These are phyloP conservation scores for Drosophila lutescens DNA, from an alignment of 2,888 invertebrate genomes.

Conservation along the genomic window DNA sequence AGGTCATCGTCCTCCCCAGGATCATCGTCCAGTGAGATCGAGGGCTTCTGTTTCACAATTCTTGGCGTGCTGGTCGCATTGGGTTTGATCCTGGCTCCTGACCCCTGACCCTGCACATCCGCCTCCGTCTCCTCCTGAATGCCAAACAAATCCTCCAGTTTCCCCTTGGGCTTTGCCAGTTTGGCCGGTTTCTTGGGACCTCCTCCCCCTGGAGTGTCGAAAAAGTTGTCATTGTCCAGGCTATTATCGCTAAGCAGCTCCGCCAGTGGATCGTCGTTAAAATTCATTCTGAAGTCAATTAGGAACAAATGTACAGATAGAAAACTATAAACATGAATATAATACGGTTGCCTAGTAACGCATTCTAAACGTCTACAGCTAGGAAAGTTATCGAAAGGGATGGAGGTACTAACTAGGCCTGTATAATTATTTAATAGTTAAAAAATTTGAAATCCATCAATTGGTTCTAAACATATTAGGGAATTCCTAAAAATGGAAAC, in stretches of 20 bases:
- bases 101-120: slow-evolving; percentile 41
- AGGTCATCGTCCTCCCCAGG: slow-evolving; percentile 81
- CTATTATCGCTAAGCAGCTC: slow-evolving; percentile 88
- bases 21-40: slow-evolving; percentile 64
- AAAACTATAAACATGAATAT: slow-evolving; percentile 14
- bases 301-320: background rate
- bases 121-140: slow-evolving; percentile 79
- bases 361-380: slow-evolving; percentile 12
- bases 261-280: slow-evolving; percentile 87
- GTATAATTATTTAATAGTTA: too few species aligned
- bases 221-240: slow-evolving; percentile 90
- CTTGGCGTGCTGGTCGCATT: slow-evolving; percentile 68
- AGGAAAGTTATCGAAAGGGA: background rate
- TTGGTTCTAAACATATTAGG: too few species aligned
- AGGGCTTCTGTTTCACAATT: slow-evolving; percentile 66
- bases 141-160: slow-evolving; percentile 83
- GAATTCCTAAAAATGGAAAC: too few species aligned
- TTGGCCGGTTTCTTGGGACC: slow-evolving; percentile 50
- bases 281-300: slow-evolving; percentile 85
- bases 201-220: slow-evolving; percentile 84
- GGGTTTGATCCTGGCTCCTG: slow-evolving; percentile 15
- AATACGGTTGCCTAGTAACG: slow-evolving; percentile 63
- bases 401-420: too few species aligned
- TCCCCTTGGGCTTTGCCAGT: slow-evolving; percentile 61
- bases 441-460: too few species aligned